phyloP scores from a whole-genome alignment of 2,888 invertebrate species.

The Tipula vernalis region DNA sequence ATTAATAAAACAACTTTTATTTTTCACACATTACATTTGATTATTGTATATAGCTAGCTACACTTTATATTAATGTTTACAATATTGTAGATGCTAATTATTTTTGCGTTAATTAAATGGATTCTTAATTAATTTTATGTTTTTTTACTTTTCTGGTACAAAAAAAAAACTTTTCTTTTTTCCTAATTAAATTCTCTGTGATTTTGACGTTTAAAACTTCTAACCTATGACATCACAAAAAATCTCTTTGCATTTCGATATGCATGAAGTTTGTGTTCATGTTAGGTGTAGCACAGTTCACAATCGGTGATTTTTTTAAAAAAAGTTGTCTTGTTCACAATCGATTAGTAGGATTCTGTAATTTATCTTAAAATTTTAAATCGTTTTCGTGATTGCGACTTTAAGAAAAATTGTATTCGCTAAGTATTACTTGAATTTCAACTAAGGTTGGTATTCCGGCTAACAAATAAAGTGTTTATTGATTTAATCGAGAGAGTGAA shows the following conservation, averaged over 20 bases:
- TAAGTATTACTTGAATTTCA: too few species aligned
- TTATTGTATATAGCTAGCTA: background rate
- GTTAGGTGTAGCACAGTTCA: background rate
- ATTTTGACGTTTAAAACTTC: background rate
- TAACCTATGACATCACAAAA: background rate
- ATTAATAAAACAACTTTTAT: background rate
- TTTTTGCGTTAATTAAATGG: background rate
- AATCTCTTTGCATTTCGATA: background rate
- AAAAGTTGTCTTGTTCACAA: background rate
- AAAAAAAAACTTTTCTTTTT: background rate
- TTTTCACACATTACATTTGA: background rate
- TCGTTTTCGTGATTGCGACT: too few species aligned
- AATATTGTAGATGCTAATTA: background rate
- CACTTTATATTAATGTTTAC: background rate
- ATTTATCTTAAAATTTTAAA: too few species aligned
- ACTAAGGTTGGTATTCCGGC: too few species aligned
- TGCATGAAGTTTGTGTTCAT: background rate
- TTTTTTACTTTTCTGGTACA: background rate
- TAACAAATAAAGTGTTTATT: too few species aligned
- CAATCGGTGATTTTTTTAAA: background rate
- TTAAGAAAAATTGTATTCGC: too few species aligned
- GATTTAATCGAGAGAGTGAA: too few species aligned
- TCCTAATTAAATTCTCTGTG: background rate
- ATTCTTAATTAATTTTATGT: background rate
- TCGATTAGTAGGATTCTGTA: too few species aligned